Conservation (phyloP, 1,140 invertebrate genomes). For the Neotoxoptera formosana region DNA sequence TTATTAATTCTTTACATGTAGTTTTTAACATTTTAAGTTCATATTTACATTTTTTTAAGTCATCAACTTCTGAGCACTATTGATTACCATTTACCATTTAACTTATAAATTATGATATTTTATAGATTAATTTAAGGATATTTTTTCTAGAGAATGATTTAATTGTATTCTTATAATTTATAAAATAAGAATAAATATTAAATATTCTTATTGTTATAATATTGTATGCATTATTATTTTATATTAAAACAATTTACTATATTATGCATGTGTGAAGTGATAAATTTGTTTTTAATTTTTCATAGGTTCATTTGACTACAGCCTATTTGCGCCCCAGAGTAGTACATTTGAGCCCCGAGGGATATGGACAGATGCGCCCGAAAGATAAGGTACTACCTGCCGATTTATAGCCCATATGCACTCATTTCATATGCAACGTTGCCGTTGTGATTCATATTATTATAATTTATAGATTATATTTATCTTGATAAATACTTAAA, state of each 20-base stretch:
- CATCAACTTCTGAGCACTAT: neutral
- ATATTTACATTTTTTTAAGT: neutral
- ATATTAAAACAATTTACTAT: neutral
- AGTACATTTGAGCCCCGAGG: too few relatives aligned
- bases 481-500: too few relatives aligned
- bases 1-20: neutral
- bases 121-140: neutral
- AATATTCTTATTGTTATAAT: neutral
- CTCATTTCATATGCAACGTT: too few relatives aligned
- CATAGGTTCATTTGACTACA: too few relatives aligned
- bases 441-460: too few relatives aligned
- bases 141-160: neutral
- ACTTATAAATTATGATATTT: neutral
- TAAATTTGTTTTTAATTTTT: neutral
- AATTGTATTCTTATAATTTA: neutral
- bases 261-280: neutral
- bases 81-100: neutral
- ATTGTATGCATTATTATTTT: neutral
- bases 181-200: too few relatives aligned
- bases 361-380: too few relatives aligned
- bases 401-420: too few relatives aligned
- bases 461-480: too few relatives aligned
- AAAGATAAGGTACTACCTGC: too few relatives aligned
- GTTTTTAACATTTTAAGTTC: neutral
- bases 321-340: too few relatives aligned